Base-by-base conservation (phyloP, 2,888 invertebrate genomes). In the Drosophila kuntzei region DNA sequence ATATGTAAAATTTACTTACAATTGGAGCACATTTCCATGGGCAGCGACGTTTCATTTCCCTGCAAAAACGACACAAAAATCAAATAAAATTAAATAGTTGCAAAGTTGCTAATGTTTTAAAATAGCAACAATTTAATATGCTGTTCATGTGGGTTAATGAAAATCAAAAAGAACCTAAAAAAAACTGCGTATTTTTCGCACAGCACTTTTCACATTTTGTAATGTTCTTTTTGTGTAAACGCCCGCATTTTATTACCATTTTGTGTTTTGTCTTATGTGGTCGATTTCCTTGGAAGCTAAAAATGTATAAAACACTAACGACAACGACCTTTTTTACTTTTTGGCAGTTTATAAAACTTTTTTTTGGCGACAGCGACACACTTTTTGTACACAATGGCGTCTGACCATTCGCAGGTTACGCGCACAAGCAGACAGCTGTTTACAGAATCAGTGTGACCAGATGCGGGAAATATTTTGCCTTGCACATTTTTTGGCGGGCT, bases 21-120 rank as follows among this genome's bases (percentile, higher is more conserved):
- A 54, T 83, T 83, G 61, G 83, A 85, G 77, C 83, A 83, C 83
- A 83, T 83, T 77, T 83, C 83, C 83, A 83, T 83, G 14, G 83
- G 83, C 51, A 83, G 72, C 59, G 83, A 83, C 43, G 83, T 62
- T 58, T 83, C 83, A 75, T 83, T 83, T 79, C 83, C 83, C 83
- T 75, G 74, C 43, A 72, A 77, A 25, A 7, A 41, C 9, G 29
- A 39, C 6, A 39, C 7, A 25, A 20, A 11, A 50, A 20, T n/a
- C 14, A 8, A 51, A 18, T 25, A 18, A 5, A 25, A 27, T 46
- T 46, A 14, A 50, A 37, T 51, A 16, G 18, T 34, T 34, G 14
- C 34, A 25, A 37, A 37, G 34, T 54, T 51, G 49, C 25, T 25
- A 34, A 20, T 25, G 16, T 18, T 46, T 39, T 47, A 39, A 61